Percentiles rank a stretch among this genome's conserved stretches.
Evolutionary conservation across 2,113 vertebrate genomes (phyloP).

Genomic region (Myotis brandtii): DNA sequence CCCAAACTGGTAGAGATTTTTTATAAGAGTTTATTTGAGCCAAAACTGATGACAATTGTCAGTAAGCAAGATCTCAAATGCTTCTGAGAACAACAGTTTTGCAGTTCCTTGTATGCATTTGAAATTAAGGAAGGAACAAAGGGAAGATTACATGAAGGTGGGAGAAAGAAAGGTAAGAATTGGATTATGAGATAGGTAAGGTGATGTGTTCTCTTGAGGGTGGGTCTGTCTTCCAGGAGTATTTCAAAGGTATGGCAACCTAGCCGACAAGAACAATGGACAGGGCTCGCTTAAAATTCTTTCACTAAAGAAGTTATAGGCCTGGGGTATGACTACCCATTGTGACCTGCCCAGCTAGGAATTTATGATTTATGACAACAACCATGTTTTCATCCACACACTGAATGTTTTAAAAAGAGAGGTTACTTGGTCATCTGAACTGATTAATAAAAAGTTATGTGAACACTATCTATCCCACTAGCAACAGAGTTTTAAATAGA

Average conservation of each 20-base stretch:
- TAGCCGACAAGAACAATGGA: too few relatives aligned
- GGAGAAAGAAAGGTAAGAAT: background rate
- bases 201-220: background rate
- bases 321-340: background rate
- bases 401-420: background rate
- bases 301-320: background rate
- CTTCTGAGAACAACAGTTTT: background rate
- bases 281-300: background rate
- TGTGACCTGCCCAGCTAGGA: background rate
- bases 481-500: background rate
- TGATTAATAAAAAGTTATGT: constrained; percentile 5
- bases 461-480: background rate
- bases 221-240: too few relatives aligned
- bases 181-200: background rate
- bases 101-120: background rate
- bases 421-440: background rate
- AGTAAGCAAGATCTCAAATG: background rate
- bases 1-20: background rate
- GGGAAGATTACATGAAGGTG: background rate
- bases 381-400: background rate
- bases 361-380: background rate
- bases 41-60: background rate
- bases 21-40: background rate
- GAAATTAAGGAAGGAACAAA: background rate
- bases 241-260: background rate